These are phyloP conservation scores for Cantharis lateralis DNA, from an alignment of 2,888 invertebrate genomes.

Conservation along the genomic window DNA sequence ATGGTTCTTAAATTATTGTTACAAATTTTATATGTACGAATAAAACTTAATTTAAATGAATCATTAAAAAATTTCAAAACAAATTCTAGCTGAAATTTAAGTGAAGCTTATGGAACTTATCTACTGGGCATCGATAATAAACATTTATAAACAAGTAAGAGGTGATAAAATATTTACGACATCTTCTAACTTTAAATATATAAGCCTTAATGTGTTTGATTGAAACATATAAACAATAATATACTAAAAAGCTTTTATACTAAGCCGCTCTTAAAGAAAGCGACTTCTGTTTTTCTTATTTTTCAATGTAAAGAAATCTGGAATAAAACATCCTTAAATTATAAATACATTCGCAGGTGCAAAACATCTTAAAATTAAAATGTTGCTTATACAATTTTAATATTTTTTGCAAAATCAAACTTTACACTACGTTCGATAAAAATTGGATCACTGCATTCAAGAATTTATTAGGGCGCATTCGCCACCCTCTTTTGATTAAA, in stretches of 20 bases:
- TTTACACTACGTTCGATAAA: neutral
- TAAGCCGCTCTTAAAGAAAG: conserved; percentile 9
- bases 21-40: neutral
- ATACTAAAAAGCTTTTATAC: conserved; percentile 4
- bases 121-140: conserved; percentile 11
- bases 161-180: conserved; percentile 21
- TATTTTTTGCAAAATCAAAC: neutral
- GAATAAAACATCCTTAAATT: conserved; percentile 6
- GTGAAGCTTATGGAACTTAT: conserved; percentile 15
- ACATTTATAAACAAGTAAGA: conserved; percentile 13
- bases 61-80: conserved; percentile 4
- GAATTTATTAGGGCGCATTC: neutral
- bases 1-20: neutral
- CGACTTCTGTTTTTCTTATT: conserved; percentile 5
- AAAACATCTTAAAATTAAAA: neutral
- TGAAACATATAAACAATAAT: conserved; percentile 18
- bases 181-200: conserved; percentile 14
- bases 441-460: neutral
- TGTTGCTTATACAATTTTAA: neutral
- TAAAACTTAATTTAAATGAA: neutral
- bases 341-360: neutral
- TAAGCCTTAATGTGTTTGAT: conserved; percentile 20
- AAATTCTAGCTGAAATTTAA: neutral
- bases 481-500: neutral
- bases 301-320: conserved; percentile 7